These are phyloP conservation scores for Theonella swinhoei DNA, from an alignment of 37 sponge, comb jelly and placozoan genomes.

Conservation along the genomic window DNA sequence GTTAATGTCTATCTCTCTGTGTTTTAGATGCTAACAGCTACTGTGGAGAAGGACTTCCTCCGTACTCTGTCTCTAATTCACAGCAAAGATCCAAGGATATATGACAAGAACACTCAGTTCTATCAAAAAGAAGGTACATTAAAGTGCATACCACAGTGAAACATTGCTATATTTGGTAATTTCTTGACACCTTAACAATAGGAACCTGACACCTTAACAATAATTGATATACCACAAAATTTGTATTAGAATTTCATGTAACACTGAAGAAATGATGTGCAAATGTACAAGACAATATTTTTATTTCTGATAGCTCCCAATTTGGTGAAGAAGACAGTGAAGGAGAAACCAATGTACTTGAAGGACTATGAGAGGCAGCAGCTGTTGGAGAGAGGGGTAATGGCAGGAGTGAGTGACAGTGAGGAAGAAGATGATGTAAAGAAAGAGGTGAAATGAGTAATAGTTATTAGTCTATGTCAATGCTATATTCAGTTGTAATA, in stretches of 20 bases:
- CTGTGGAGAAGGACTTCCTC: slow-evolving; percentile 85
- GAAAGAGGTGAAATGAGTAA: slow-evolving; percentile 5
- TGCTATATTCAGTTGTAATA: background rate
- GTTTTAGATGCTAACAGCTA: slow-evolving; percentile 53
- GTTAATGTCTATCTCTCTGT: background rate
- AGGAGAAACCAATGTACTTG: slow-evolving; percentile 74
- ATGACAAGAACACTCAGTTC: slow-evolving; percentile 50
- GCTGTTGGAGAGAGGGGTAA: slow-evolving; percentile 76
- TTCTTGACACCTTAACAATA: too few relatives aligned
- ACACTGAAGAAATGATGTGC: too few relatives aligned
- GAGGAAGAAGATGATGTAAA: slow-evolving; percentile 60
- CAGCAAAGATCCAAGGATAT: slow-evolving; percentile 65
- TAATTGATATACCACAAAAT: too few relatives aligned
- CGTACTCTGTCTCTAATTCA: slow-evolving; percentile 85
- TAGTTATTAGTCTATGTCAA: background rate
- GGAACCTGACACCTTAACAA: too few relatives aligned
- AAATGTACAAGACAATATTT: too few relatives aligned
- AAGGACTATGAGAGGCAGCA: slow-evolving; percentile 91
- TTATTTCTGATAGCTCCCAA: too few relatives aligned
- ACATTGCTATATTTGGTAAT: too few relatives aligned
- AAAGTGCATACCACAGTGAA: too few relatives aligned
- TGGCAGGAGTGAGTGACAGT: slow-evolving; percentile 51
- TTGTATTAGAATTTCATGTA: too few relatives aligned
- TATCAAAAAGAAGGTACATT: slow-evolving; percentile 8
- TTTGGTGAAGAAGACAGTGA: slow-evolving; percentile 5